Evolutionary conservation across 2,888 invertebrate species (phyloP).

Genomic region (Adela reaumurella): DNA sequence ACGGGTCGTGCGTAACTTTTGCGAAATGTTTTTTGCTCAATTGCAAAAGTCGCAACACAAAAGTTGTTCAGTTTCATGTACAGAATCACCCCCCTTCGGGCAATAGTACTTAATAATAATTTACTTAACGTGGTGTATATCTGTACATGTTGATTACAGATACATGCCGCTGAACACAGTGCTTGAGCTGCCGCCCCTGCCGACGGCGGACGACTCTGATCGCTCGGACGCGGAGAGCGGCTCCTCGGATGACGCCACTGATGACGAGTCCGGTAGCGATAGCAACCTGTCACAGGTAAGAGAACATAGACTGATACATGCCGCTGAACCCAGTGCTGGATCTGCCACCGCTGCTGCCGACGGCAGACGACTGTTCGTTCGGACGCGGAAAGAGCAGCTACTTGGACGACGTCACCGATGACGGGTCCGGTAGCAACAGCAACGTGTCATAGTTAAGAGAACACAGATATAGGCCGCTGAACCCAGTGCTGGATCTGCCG

Average conservation of each 20-base stretch:
- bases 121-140: too few relatives aligned
- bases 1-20: too few relatives aligned
- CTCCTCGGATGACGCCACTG: constrained; percentile 30
- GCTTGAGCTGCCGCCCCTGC: constrained; percentile 44
- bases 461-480: constrained; percentile 82
- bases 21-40: too few relatives aligned
- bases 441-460: too few relatives aligned
- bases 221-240: constrained; percentile 36
- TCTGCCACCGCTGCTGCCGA: too few relatives aligned
- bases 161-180: constrained; percentile 93
- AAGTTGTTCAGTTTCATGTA: too few relatives aligned
- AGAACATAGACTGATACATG: not conserved
- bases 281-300: not conserved
- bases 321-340: too few relatives aligned
- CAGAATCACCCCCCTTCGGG: too few relatives aligned
- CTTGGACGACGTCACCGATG: too few relatives aligned
- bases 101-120: too few relatives aligned
- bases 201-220: constrained; percentile 26
- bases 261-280: constrained; percentile 21
- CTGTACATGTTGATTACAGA: constrained; percentile 34
- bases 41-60: too few relatives aligned
- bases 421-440: constrained; percentile 22
- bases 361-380: constrained; percentile 22
- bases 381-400: too few relatives aligned
- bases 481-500: constrained; percentile 68